A percentile compares a stretch with the other conserved stretches of the same genome.
Evolutionary conservation across 2,113 vertebrate species (phyloP).

Genomic region (Rhagologus leucostigma): DNA sequence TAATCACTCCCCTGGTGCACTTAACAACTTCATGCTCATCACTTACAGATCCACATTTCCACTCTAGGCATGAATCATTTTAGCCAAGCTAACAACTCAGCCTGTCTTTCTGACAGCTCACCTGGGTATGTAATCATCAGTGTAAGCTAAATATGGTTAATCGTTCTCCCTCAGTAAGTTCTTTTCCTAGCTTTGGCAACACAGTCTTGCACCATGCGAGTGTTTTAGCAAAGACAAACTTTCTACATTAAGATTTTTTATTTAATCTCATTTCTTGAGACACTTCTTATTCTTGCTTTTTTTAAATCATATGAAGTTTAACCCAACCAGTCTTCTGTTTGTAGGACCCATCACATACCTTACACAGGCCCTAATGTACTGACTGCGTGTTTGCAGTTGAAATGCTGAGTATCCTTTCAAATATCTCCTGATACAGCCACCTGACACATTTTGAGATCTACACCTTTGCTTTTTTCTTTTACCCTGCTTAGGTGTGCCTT

Average conservation of each 20-base stretch:
- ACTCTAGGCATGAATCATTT: slow-evolving; percentile 9
- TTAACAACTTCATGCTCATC: neutral
- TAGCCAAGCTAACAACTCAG: neutral
- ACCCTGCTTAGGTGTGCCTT: neutral
- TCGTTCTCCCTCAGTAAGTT: neutral
- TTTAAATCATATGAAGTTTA: neutral
- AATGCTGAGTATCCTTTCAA: neutral
- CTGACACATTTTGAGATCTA: neutral
- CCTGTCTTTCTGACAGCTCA: neutral
- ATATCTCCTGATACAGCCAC: neutral
- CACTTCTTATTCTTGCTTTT: neutral
- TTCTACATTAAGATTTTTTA: neutral
- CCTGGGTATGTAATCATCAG: neutral
- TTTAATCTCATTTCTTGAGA: neutral
- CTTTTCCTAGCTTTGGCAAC: neutral
- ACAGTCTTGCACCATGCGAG: neutral
- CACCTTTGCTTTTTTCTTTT: neutral
- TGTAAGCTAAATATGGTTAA: neutral
- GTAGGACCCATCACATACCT: neutral
- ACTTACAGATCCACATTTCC: neutral
- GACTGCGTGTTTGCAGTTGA: neutral
- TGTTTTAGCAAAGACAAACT: neutral
- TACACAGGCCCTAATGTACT: neutral
- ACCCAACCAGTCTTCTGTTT: neutral
- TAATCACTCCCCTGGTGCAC: neutral